Evolutionary conservation across 2,888 invertebrate species (phyloP).

Genomic region (Panzeria rudis): DNA sequence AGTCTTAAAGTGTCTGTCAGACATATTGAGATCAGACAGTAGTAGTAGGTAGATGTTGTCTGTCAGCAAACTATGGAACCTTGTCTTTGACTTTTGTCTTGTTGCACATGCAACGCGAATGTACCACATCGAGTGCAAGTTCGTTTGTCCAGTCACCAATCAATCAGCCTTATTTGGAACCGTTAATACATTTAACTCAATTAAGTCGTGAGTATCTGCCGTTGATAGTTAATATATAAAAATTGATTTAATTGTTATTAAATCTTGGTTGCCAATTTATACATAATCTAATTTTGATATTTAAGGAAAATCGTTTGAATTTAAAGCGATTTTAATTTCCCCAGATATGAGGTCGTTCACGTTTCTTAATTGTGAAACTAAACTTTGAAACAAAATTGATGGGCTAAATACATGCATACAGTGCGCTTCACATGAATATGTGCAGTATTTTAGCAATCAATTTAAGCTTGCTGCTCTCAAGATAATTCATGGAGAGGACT

Average conservation of each 20-base stretch:
- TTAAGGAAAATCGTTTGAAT: too few relatives aligned
- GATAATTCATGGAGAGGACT: too few relatives aligned
- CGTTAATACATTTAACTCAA: conserved; percentile 67
- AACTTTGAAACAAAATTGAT: too few relatives aligned
- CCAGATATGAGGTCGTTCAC: too few relatives aligned
- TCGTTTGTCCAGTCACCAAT: conserved; percentile 43
- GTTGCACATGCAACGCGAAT: not conserved
- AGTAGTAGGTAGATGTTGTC: conserved; percentile 34
- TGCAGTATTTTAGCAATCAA: too few relatives aligned
- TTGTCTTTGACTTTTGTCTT: conserved; percentile 31
- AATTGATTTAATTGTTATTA: conserved; percentile 61
- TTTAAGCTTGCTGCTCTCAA: too few relatives aligned
- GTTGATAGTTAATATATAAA: conserved; percentile 42
- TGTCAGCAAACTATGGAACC: conserved; percentile 49
- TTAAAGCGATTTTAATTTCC: too few relatives aligned
- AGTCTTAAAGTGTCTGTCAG: conserved; percentile 54
- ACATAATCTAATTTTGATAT: not conserved
- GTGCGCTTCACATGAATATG: too few relatives aligned
- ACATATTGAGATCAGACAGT: conserved; percentile 64
- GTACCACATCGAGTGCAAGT: conserved; percentile 12
- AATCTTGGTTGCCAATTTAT: conserved; percentile 26
- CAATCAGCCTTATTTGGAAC: conserved; percentile 59
- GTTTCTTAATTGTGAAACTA: too few relatives aligned
- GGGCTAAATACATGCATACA: too few relatives aligned
- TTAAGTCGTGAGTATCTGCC: conserved; percentile 61